phyloP scores from a whole-genome alignment of 2,797 vertebrate genomes.

The Syngnathus rostellatus region DNA sequence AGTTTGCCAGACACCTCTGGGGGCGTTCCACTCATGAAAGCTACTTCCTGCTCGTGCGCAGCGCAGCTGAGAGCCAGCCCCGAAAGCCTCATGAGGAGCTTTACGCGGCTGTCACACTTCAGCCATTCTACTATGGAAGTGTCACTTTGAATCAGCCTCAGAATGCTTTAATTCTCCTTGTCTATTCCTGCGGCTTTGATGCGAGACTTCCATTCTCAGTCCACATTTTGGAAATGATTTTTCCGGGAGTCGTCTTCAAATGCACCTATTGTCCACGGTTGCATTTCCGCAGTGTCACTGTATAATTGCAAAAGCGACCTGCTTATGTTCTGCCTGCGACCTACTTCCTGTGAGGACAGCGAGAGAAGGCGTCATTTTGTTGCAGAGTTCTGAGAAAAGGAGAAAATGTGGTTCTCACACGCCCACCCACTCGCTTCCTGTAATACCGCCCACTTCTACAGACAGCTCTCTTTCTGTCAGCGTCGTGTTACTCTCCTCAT shows the following conservation, averaged over 20 bases:
- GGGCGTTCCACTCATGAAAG: slow-evolving; percentile 65
- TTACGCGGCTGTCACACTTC: slow-evolving; percentile 53
- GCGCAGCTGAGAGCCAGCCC: slow-evolving; percentile 41
- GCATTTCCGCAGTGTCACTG: slow-evolving; percentile 15
- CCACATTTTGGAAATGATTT: slow-evolving; percentile 12
- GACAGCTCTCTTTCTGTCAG: slow-evolving; percentile 57
- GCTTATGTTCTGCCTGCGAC: slow-evolving; percentile 51
- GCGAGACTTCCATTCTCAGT: slow-evolving; percentile 18
- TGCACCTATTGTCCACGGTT: slow-evolving; percentile 16
- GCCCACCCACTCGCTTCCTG: slow-evolving; percentile 70
- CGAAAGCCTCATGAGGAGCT: slow-evolving; percentile 46
- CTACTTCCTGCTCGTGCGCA: slow-evolving; percentile 68
- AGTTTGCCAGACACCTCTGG: slow-evolving; percentile 56
- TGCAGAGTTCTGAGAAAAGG: slow-evolving; percentile 61
- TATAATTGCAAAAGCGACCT: slow-evolving; percentile 7
- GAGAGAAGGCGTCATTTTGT: slow-evolving; percentile 56
- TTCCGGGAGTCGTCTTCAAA: slow-evolving; percentile 11
- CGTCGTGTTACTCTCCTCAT: slow-evolving; percentile 41
- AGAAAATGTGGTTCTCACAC: slow-evolving; percentile 70
- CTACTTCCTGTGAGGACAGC: slow-evolving; percentile 57
- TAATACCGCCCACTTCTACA: slow-evolving; percentile 78
- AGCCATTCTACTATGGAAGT: slow-evolving; percentile 39
- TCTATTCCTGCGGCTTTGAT: slow-evolving; percentile 24
- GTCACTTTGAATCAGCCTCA: slow-evolving; percentile 39
- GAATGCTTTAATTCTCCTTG: slow-evolving; percentile 25